Evolutionary conservation across 2,888 invertebrate genomes (phyloP).

Genomic region (Fragum whitleyi): DNA sequence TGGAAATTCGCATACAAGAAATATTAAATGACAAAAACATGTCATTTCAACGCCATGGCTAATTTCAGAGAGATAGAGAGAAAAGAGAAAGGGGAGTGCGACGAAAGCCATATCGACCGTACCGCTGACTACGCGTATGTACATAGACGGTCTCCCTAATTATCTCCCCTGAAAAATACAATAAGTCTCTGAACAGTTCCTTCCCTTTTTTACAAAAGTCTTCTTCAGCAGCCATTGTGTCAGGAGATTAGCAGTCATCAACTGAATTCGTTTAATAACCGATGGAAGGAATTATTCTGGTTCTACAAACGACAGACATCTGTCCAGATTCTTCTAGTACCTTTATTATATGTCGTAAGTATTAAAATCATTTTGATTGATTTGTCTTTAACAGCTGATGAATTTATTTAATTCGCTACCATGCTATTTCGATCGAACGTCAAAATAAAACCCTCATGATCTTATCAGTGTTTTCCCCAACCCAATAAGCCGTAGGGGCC

Average conservation of each 20-base stretch:
- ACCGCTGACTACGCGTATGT: no score
- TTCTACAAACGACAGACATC: conserved; percentile 15
- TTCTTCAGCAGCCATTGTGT: conserved; percentile 1
- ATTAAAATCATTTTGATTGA: background rate
- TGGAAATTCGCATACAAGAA: no score
- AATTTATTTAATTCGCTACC: background rate
- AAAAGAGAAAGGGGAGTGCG: no score
- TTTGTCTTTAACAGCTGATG: background rate
- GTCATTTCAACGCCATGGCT: no score
- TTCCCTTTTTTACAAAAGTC: background rate
- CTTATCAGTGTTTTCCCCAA: no score
- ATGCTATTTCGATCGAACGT: background rate
- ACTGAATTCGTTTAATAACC: background rate
- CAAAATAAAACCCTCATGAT: background rate
- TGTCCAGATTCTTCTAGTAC: background rate
- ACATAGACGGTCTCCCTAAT: no score
- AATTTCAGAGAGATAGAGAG: no score
- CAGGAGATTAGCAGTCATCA: background rate
- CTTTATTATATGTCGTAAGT: conserved; percentile 8
- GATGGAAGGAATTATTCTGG: conserved; percentile 23
- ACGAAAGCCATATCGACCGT: no score
- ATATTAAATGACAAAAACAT: no score
- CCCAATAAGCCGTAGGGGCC: no score
- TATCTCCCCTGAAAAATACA: background rate
- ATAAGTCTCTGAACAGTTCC: background rate